Evolutionary conservation across 2,888 invertebrate species (phyloP).

Genomic region (Acleris emargana): DNA sequence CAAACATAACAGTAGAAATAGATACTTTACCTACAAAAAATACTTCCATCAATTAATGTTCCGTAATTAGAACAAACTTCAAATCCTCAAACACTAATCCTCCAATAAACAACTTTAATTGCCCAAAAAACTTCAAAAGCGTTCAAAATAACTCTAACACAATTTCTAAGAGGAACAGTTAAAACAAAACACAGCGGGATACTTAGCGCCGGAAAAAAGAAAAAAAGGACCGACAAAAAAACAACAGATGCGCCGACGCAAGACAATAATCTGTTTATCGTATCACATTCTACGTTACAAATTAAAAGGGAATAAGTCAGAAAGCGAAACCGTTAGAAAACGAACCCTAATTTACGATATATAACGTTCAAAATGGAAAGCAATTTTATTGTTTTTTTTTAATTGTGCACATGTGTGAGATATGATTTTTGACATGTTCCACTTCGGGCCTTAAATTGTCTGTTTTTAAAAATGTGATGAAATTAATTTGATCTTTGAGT

Average conservation of each 20-base stretch:
- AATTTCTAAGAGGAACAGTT: slow-evolving; percentile 28
- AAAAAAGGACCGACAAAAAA: slow-evolving; percentile 37
- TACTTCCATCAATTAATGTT: not conserved
- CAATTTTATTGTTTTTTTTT: too few species aligned
- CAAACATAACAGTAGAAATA: not conserved
- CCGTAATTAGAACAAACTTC: slow-evolving; percentile 22
- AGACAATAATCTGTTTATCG: slow-evolving; percentile 64
- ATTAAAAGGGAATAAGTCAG: too few species aligned
- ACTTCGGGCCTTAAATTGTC: slow-evolving; percentile 32
- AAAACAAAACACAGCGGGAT: slow-evolving; percentile 34
- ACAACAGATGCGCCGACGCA: slow-evolving; percentile 54
- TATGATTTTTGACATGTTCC: slow-evolving; percentile 37
- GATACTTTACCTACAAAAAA: not conserved
- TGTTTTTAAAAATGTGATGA: not conserved
- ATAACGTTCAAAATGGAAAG: too few species aligned
- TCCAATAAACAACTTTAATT: slow-evolving; percentile 29
- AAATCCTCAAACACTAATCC: slow-evolving; percentile 18
- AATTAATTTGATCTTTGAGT: too few species aligned
- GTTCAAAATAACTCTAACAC: slow-evolving; percentile 24
- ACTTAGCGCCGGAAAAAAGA: slow-evolving; percentile 34
- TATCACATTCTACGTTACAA: slow-evolving; percentile 33
- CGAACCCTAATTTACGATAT: too few species aligned
- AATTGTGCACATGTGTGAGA: slow-evolving; percentile 41
- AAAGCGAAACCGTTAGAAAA: too few species aligned
- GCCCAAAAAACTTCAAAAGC: slow-evolving; percentile 33